Evolutionary conservation across 1,140 invertebrate genomes (phyloP).

Genomic region (Ptiloglossa arizonensis): DNA sequence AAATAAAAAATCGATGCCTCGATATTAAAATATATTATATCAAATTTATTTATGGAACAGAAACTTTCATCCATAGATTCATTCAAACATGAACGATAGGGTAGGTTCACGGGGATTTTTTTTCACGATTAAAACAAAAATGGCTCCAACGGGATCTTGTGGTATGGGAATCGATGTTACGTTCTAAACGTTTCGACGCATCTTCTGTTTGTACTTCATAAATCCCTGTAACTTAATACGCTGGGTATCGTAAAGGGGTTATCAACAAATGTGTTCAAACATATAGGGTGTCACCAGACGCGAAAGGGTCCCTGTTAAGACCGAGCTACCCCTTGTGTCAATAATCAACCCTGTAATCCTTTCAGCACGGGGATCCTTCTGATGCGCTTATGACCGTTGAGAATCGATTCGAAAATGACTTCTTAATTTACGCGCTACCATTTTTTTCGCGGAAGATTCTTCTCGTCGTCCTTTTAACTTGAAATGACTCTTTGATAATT

Average conservation of each 20-base stretch:
- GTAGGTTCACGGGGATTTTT: background rate
- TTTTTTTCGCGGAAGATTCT: background rate
- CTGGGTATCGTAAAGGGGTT: conserved; percentile 74
- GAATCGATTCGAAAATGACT: conserved; percentile 76
- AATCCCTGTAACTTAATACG: conserved; percentile 75
- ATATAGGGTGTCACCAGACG: conserved; percentile 76
- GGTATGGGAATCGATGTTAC: conserved; percentile 44
- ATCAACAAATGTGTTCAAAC: conserved; percentile 82
- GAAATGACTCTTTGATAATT: too few species aligned
- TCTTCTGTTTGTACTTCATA: conserved; percentile 63
- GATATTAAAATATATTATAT: too few species aligned
- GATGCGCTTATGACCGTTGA: conserved; percentile 76
- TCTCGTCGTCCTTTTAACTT: too few species aligned
- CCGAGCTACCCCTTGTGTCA: conserved; percentile 72
- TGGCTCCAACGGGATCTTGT: background rate
- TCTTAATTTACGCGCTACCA: conserved; percentile 63
- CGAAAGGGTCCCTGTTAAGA: conserved; percentile 49
- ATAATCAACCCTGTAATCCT: conserved; percentile 78
- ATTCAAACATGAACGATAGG: background rate
- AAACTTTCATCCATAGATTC: background rate
- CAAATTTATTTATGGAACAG: background rate
- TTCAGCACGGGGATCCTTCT: conserved; percentile 65
- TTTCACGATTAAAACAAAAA: background rate
- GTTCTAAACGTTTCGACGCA: conserved; percentile 39
- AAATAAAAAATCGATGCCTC: too few species aligned